Evolutionary conservation across 2,888 invertebrate genomes (phyloP), one percentile per base, ranked within the genome.

Genomic region (Anarsia innoxiella): DNA sequence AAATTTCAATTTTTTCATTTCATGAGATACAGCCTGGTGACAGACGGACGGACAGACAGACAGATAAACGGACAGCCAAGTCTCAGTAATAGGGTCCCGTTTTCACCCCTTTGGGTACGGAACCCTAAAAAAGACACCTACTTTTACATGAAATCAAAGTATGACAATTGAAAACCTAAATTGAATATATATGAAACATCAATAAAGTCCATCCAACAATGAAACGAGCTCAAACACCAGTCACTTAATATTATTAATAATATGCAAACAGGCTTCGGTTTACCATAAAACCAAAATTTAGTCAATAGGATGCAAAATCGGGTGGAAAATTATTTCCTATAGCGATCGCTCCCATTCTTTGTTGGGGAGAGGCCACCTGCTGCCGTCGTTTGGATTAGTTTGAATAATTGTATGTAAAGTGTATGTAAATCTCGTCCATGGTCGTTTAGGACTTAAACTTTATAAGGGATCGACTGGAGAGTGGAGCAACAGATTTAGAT

Each of bases 401-500:
- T 31, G 34, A 32, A 37, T 45, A 63, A 69, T 66, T 56, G 48
- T 47, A 66, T 66, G 65, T 59, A 67, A 65, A 67, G 49, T 58
- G 51, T 53, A 69, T 67, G 68, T 55, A 65, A 66, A 70, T 66
- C 59, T 51, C 38, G 41, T 48, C 46, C 47, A 25, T 45, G 46
- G 40, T 46, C 51, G 39, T 31, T 39, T 35, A 30, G 36, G 13
- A 26, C 14, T 35, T 14, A 29, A 31, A 13, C 30, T 31, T 11
- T 5, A 4, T 12, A n/a, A 4, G 8, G 31, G 23, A 19, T 12
- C n/a, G 12, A 10, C 19, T 14, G 6, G 14, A 8, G 19, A 3
- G 19, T 19, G 8, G 8, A 19, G 19, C 19, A 19, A 19, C 19
- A 19, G 19, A 19, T 19, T 19, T 19, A 19, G 19, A 19, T 19